Conservation (phyloP, 2,888 invertebrate species). For the Platycheirus rosarum region DNA sequence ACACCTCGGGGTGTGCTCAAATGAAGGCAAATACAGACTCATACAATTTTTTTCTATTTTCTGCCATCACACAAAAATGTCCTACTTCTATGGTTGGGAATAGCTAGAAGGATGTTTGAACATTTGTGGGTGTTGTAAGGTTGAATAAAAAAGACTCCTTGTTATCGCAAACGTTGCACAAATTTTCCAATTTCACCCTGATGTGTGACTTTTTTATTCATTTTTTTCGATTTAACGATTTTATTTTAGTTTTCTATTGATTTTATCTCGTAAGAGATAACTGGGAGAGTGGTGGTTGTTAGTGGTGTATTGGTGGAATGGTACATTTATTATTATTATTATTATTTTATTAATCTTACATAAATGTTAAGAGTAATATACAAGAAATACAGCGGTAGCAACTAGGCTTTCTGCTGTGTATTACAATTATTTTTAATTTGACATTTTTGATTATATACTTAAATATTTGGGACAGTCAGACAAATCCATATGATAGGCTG, state of each 20-base stretch:
- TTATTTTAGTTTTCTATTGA: conserved; percentile 68
- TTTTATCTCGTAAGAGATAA: conserved; percentile 62
- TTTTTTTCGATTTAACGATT: conserved; percentile 51
- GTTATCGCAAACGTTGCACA: conserved; percentile 73
- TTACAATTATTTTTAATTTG: too few relatives aligned
- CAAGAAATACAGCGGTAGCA: too few relatives aligned
- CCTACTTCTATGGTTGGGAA: background rate
- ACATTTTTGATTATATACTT: too few relatives aligned
- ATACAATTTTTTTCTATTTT: background rate
- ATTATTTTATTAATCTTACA: too few relatives aligned
- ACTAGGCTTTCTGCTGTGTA: too few relatives aligned
- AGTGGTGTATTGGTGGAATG: background rate
- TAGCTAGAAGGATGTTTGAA: conserved; percentile 40
- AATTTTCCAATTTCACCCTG: conserved; percentile 69
- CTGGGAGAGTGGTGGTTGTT: conserved; percentile 8
- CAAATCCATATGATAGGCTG: too few relatives aligned
- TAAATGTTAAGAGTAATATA: too few relatives aligned
- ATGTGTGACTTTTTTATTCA: conserved; percentile 54
- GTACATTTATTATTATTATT: too few relatives aligned
- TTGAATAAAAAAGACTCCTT: conserved; percentile 45
- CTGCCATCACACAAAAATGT: conserved; percentile 19
- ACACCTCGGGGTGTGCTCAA: conserved; percentile 66
- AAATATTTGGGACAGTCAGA: too few relatives aligned
- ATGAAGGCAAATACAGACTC: conserved; percentile 52
- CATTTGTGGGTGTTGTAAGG: conserved; percentile 14